Evolutionary conservation across 2,113 vertebrate genomes (phyloP).

Genomic region (Nestor notabilis): DNA sequence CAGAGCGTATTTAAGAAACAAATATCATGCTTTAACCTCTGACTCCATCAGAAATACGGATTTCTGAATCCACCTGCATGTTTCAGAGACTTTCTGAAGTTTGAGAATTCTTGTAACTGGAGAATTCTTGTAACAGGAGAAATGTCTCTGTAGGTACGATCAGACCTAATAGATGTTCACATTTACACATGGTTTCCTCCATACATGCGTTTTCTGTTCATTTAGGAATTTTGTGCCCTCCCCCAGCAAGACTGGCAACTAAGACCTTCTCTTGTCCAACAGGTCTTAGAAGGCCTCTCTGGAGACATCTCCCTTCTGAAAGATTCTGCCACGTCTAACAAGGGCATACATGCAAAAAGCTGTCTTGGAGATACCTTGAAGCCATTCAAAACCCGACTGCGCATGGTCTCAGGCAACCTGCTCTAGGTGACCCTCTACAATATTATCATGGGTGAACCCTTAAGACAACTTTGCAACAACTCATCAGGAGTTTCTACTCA

Average conservation of each 20-base stretch:
- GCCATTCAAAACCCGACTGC: rapidly evolving
- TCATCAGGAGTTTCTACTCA: not conserved
- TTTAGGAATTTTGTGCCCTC: not conserved
- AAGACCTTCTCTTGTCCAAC: not conserved
- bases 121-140: not conserved
- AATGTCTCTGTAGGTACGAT: not conserved
- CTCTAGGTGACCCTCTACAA: not conserved
- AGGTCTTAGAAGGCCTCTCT: not conserved
- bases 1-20: not conserved
- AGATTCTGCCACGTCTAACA: not conserved
- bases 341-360: not conserved
- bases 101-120: not conserved
- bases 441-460: not conserved
- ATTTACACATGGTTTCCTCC: not conserved
- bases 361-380: not conserved
- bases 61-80: not conserved
- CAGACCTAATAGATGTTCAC: not conserved
- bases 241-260: not conserved
- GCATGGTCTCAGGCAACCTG: not conserved
- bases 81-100: not conserved
- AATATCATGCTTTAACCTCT: not conserved
- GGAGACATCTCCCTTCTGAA: not conserved
- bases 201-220: not conserved
- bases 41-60: not conserved
- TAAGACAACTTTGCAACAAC: not conserved